phyloP scores from a whole-genome alignment of 1,140 invertebrate species.

The Platorchestia sp. region DNA sequence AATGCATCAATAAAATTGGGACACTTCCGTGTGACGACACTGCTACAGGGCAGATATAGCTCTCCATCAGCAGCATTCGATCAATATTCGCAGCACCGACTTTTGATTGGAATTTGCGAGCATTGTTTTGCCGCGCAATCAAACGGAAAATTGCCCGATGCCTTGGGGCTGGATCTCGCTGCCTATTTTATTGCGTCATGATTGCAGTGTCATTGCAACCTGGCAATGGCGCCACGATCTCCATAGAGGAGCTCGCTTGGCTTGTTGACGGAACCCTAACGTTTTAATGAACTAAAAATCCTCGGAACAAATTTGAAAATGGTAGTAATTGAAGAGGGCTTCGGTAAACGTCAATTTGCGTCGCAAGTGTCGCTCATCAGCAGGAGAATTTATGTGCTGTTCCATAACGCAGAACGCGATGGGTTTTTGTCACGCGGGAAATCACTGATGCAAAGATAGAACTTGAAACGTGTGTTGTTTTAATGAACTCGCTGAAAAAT shows the following conservation, averaged over 20 bases:
- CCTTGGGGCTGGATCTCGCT: constrained; percentile 19
- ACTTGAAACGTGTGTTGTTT: background rate
- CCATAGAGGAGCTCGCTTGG: background rate
- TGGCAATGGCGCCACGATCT: constrained; percentile 10
- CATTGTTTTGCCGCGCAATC: constrained; percentile 50
- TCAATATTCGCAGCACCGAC: constrained; percentile 46
- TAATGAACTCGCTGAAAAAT: background rate
- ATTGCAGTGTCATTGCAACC: constrained; percentile 31
- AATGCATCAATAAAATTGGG: background rate
- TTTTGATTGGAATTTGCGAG: constrained; percentile 54
- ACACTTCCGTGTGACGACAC: background rate
- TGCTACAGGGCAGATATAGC: background rate
- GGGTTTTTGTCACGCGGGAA: background rate
- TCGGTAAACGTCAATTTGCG: background rate
- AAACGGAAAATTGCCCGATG: constrained; percentile 49
- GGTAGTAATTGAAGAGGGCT: background rate
- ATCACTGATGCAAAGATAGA: background rate
- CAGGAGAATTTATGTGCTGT: background rate
- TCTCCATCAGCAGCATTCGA: constrained; percentile 12
- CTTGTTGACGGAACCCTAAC: constrained; percentile 2
- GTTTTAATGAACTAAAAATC: constrained; percentile 33
- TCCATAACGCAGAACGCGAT: background rate
- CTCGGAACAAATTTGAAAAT: background rate
- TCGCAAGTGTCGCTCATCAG: background rate
- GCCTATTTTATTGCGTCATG: constrained; percentile 54